A percentile compares a stretch with the other conserved stretches of the same genome.
These are phyloP conservation scores for Tokudaia tokunoshimensis DNA, from an alignment of 2,797 vertebrate species.

Conservation along the genomic window DNA sequence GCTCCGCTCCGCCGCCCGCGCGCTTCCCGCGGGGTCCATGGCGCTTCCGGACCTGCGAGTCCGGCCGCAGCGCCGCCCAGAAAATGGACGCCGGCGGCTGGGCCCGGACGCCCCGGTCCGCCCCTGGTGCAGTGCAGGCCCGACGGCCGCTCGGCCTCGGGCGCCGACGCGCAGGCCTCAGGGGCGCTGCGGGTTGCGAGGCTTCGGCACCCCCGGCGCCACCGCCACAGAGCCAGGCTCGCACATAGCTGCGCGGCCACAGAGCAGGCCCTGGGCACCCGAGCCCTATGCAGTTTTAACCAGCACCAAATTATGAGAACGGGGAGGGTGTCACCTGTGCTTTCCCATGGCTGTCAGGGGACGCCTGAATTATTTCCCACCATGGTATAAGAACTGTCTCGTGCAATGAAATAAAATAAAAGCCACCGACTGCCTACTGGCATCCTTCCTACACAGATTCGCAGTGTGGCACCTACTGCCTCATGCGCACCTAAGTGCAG, in stretches of 20 bases:
- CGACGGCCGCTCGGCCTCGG: neutral
- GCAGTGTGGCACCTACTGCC: neutral
- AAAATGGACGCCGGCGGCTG: conserved; percentile 82
- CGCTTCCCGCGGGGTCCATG: conserved; percentile 77
- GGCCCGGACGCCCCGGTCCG: conserved; percentile 57
- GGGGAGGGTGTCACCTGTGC: conserved; percentile 24
- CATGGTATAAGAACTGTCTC: neutral
- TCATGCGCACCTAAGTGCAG: neutral
- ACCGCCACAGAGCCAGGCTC: neutral
- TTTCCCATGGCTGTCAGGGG: conserved; percentile 1
- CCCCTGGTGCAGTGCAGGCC: neutral
- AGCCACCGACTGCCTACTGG: neutral
- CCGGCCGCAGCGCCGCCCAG: conserved; percentile 83
- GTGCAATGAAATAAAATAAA: neutral
- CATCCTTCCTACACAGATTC: neutral
- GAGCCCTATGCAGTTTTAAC: neutral
- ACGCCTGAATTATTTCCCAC: conserved; percentile 25
- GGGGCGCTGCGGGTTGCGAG: too few relatives aligned
- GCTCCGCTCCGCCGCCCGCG: conserved; percentile 31
- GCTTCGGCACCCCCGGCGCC: neutral
- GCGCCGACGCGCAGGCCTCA: neutral
- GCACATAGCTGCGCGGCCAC: neutral
- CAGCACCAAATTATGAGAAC: neutral
- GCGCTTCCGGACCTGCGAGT: conserved; percentile 80
- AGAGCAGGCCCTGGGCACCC: neutral